These are phyloP conservation scores for Pelodiscus sinensis DNA, from an alignment of 2,113 vertebrate genomes.

Conservation along the genomic window DNA sequence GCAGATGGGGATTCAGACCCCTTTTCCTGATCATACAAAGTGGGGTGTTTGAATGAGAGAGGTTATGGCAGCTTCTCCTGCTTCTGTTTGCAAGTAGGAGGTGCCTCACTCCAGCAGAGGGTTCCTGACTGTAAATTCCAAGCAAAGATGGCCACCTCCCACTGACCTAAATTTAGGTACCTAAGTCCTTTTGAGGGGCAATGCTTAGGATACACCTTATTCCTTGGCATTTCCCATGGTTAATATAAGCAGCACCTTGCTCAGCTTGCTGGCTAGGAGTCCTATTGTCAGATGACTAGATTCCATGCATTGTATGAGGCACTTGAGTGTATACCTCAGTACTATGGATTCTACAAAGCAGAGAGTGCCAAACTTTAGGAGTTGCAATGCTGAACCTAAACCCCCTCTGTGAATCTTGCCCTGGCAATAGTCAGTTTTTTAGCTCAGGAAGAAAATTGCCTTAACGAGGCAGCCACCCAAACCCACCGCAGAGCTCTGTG, in stretches of 20 bases:
- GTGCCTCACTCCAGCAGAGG: background rate
- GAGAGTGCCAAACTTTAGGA: background rate
- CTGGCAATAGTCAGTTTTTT: constrained; percentile 60
- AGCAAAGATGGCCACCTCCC: background rate
- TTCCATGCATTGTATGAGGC: background rate
- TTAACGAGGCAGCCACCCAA: constrained; percentile 66
- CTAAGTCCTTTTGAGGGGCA: background rate
- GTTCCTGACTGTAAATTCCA: background rate
- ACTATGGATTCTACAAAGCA: background rate
- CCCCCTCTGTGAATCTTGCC: background rate
- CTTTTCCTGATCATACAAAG: background rate
- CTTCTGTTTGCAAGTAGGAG: background rate
- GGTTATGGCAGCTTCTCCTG: background rate
- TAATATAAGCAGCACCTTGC: background rate
- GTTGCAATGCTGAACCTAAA: background rate
- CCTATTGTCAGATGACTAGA: background rate
- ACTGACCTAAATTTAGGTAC: background rate
- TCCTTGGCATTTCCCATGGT: background rate
- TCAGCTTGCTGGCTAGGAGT: background rate
- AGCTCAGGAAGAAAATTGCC: constrained; percentile 44
- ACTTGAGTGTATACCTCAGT: background rate
- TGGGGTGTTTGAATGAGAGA: background rate
- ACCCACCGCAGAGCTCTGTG: constrained; percentile 62
- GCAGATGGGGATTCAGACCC: background rate
- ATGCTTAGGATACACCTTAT: background rate